phyloP scores from a whole-genome alignment of 2,797 vertebrate species.

The Sebastiscus tertius region DNA sequence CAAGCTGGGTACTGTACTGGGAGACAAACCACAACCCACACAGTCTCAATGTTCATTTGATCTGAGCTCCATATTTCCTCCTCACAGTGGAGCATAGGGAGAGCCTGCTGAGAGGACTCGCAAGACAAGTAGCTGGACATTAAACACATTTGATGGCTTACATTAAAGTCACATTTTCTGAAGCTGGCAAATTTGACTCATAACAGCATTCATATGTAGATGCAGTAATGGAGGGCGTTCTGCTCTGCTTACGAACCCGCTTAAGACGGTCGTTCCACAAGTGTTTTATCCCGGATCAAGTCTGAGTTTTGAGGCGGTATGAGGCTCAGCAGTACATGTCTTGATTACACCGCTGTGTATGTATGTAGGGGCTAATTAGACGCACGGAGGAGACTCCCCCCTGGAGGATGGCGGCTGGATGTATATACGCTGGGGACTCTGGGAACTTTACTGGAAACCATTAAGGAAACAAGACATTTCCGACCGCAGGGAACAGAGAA shows the following conservation, averaged over 20 bases:
- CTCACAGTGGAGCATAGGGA: conserved; percentile 23
- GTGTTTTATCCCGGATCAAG: conserved; percentile 43
- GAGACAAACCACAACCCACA: conserved; percentile 25
- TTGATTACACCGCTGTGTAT: conserved; percentile 60
- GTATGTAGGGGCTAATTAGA: conserved; percentile 63
- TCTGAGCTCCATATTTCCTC: conserved; percentile 56
- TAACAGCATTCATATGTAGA: conserved; percentile 34
- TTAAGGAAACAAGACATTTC: conserved; percentile 84
- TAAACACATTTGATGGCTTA: conserved; percentile 43
- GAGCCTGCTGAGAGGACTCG: conserved; percentile 28
- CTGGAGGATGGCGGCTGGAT: conserved; percentile 58
- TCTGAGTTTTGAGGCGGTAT: conserved; percentile 32
- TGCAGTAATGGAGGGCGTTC: not conserved
- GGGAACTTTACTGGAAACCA: conserved; percentile 80
- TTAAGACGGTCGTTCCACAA: not conserved
- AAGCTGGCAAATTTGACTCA: conserved; percentile 33
- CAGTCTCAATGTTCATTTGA: conserved; percentile 26
- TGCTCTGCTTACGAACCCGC: conserved; percentile 4
- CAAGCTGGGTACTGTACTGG: conserved; percentile 30
- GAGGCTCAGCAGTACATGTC: conserved; percentile 42
- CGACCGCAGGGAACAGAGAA: conserved; percentile 74
- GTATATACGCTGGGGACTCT: conserved; percentile 65
- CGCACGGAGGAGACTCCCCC: conserved; percentile 59
- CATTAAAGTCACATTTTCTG: conserved; percentile 38
- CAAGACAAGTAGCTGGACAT: conserved; percentile 51